phyloP scores from a whole-genome alignment of 2,888 invertebrate species.

The Tenthredo mesomela region DNA sequence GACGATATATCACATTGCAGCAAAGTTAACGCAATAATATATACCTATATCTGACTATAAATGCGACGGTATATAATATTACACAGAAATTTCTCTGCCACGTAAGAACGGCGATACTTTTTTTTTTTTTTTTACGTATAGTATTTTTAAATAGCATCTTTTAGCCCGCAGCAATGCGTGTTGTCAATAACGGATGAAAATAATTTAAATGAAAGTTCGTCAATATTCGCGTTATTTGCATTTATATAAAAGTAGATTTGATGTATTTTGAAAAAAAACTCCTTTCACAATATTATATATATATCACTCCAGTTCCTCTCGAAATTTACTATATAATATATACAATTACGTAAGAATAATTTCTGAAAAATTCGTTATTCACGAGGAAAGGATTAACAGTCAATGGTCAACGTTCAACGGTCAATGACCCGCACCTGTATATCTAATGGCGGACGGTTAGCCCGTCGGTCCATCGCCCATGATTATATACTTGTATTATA shows the following conservation, averaged over 20 bases:
- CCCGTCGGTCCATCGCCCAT: not conserved
- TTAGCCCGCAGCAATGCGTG: not conserved
- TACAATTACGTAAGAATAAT: not conserved
- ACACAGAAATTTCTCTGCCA: slow-evolving; percentile 17
- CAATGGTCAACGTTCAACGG: slow-evolving; percentile 31
- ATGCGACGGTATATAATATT: not conserved
- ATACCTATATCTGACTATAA: not conserved
- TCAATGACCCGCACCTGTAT: slow-evolving; percentile 28
- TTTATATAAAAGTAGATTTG: not conserved
- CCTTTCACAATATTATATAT: not conserved
- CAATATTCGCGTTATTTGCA: not conserved
- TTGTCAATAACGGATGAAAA: not conserved
- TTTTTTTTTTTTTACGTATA: not conserved
- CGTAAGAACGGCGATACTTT: slow-evolving; percentile 1
- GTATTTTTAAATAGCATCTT: not conserved
- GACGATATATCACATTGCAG: not conserved
- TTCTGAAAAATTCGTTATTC: not conserved
- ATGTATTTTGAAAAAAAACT: not conserved
- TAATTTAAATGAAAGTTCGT: not conserved
- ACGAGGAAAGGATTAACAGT: not conserved
- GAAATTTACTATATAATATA: too few relatives aligned
- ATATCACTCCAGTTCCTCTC: not conserved
- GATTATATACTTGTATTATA: not conserved
- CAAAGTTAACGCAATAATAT: not conserved
- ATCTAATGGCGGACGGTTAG: slow-evolving; percentile 1